Base-by-base conservation (phyloP, 2,113 vertebrate species). In the Melospiza georgiana region DNA sequence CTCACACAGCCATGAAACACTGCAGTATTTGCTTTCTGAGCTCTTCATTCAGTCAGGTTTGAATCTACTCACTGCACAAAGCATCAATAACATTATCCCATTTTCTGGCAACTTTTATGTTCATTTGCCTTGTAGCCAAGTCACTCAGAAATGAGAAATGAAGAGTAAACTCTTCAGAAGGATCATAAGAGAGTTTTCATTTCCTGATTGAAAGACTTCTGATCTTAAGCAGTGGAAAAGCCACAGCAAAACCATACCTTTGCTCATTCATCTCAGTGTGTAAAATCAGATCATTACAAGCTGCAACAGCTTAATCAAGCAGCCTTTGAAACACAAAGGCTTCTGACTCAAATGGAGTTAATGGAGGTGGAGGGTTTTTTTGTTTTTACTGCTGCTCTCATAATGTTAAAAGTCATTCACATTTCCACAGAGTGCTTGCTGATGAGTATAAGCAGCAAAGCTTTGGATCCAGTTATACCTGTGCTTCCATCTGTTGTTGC, bases 401-500 rank as follows among this genome's bases (percentile, higher is more conserved):
- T 84, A 79, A 87, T 43, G 28, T 84, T 79, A 84, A 80, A 94
- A 92, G 54, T 76, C 43, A 76, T 91, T 94, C 89, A 73, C 1
- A 3, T 93, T 93, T 95, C 55, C 66, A 87, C 35, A 59, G 66
- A 62, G 49, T 76, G 68, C 44, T 93, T 12, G 10, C n/a, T 86
- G 92, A 82, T 85, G 69, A 93, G 87, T 95, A 89, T 19, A 69
- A 90, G 89, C 89, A 93, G 55, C 22, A 86, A 94, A 93, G 84
- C 69, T 82, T 95, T 92, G 76, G 58, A 96, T 89, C 43, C 55
- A 49, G 89, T 67, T 93, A 74, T 95, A 94, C 84, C 74, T 89
- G 58, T 84, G 58, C 58, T 91, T 89, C 91, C 91, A 96, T 84
- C 83, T 96, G 82, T n/a, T 94, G 84, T 72, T 94, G 51, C 62